A percentile compares a stretch with the other conserved stretches of the same genome.
Evolutionary conservation across 1,140 invertebrate species (phyloP).

Genomic region (Drosophila tropicalis): DNA sequence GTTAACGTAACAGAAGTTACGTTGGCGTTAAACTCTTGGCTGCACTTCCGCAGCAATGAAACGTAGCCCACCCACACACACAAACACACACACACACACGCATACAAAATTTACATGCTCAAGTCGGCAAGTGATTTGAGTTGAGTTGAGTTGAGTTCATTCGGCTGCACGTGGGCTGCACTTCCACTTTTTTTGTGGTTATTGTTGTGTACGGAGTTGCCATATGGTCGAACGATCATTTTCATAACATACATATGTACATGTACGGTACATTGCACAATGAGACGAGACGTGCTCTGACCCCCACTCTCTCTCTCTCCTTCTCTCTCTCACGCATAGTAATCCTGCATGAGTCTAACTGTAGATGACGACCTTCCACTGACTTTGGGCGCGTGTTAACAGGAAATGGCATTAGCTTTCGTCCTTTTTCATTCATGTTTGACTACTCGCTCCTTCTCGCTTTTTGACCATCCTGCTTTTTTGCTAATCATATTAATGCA

Average conservation of each 20-base stretch:
- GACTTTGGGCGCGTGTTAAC: constrained; percentile 57
- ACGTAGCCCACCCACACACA: constrained; percentile 38
- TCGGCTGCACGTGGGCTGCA: constrained; percentile 63
- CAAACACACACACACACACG: background rate
- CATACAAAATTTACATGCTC: constrained; percentile 41
- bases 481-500: constrained; percentile 79
- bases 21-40: constrained; percentile 46
- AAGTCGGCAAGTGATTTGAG: constrained; percentile 7
- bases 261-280: constrained; percentile 3
- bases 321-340: background rate
- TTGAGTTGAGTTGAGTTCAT: constrained; percentile 16
- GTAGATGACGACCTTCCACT: constrained; percentile 43
- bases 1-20: constrained; percentile 29
- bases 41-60: constrained; percentile 63
- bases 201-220: constrained; percentile 17
- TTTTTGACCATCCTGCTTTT: constrained; percentile 5
- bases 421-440: background rate
- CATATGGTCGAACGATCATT: constrained; percentile 49
- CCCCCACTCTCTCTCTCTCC: no score
- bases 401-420: constrained; percentile 73
- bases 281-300: background rate
- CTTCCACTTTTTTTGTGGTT: constrained; percentile 23
- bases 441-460: constrained; percentile 20
- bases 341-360: constrained; percentile 5
- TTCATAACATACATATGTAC: background rate